Evolutionary conservation across 2,113 vertebrate species (phyloP), one percentile per base, ranked within the genome.

Genomic region (Hemibagrus wyckioides): DNA sequence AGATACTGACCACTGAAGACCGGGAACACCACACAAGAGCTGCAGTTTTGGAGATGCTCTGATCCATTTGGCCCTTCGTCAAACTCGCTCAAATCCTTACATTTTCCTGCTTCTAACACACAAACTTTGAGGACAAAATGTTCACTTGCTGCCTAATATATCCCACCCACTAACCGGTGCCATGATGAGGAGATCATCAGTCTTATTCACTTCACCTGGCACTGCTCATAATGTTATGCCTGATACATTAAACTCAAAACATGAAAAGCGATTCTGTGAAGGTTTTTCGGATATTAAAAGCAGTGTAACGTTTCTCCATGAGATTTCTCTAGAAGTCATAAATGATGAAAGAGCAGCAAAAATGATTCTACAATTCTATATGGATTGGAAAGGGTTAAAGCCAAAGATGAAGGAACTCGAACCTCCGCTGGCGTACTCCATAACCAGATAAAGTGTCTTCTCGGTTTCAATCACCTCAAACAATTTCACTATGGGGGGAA

Each of bases 381-480:
- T 36, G 21, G 36, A 36, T 1, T 6, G 21, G n/a, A 59, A 36
- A 36, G 41, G 33, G 15, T 85, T 36, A 82, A 65, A 86, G 65
- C n/a, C 73, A 50, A 84, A 71, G 59, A 79, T 54, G 73, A 9
- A 57, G 39, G 7, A 82, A 48, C 33, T 63, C 92, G 91, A 91
- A 96, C 96, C 96, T 89, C 95, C 96, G 8, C 96, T 97, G 59
- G 96, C 96, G 0, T 96, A 97, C 71, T 97, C 96, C 96, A 97
- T 97, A 77, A 97, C 95, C 33, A 97, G 93, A 89, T 97, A 97
- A 28, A 96, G 94, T 0, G 95, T 96, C 92, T 96, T 96, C 89
- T 96, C 96, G 0, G 96, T 96, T 91, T 97, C 96, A 0, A 97
- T 97, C 89, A 96, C 96, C 92, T 97, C 96, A 41, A 96, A 97